These are phyloP conservation scores for Agrochola lota DNA, from an alignment of 2,888 invertebrate species.

Conservation along the genomic window DNA sequence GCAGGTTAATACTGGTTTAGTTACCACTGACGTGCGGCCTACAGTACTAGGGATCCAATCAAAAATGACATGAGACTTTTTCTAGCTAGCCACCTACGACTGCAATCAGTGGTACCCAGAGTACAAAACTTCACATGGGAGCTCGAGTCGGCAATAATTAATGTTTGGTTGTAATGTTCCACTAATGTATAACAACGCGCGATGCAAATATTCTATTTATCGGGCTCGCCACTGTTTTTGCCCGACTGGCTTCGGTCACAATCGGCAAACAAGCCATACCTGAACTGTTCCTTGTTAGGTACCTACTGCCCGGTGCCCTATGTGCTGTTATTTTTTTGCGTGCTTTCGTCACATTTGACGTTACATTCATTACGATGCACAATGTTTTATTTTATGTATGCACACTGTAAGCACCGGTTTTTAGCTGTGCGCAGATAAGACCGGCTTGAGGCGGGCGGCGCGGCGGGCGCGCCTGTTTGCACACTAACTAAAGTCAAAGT, in stretches of 20 bases:
- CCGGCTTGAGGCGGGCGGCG: neutral
- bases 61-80: neutral
- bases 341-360: neutral
- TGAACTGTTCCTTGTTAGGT: neutral
- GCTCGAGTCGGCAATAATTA: neutral
- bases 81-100: too few species aligned
- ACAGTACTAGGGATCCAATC: neutral
- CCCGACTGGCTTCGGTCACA: conserved; percentile 31
- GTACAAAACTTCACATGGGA: neutral
- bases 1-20: neutral
- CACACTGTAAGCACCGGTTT: too few species aligned
- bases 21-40: neutral
- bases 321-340: neutral
- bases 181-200: conserved; percentile 70
- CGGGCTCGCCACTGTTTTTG: conserved; percentile 43
- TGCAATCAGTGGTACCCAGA: neutral
- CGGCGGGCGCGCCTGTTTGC: neutral
- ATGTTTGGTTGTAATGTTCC: neutral
- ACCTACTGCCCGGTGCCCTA: neutral
- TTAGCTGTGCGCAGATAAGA: neutral
- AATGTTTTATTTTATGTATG: neutral
- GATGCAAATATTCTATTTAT: conserved; percentile 62
- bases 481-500: too few species aligned
- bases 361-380: neutral
- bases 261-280: conserved; percentile 39